phyloP scores from a whole-genome alignment of 2,888 invertebrate species.

The Helleia helle region DNA sequence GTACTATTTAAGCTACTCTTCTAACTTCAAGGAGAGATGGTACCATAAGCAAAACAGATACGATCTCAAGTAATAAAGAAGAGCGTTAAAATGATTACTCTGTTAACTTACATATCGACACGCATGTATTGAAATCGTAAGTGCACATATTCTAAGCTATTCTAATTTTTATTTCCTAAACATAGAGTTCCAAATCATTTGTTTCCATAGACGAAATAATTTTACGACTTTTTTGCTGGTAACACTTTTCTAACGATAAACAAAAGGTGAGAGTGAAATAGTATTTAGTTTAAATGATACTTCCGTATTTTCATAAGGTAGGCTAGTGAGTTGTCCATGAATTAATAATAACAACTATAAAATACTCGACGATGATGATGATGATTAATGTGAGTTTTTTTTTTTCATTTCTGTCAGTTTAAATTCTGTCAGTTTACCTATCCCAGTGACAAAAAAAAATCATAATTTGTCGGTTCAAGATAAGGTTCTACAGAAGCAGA shows the following conservation, averaged over 20 bases:
- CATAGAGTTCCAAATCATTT: neutral
- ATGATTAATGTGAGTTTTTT: too few species aligned
- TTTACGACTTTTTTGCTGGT: conserved; percentile 2
- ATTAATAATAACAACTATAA: too few species aligned
- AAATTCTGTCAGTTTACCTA: too few species aligned
- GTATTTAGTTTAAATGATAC: neutral
- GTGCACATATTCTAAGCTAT: conserved; percentile 6
- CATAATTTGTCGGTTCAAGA: too few species aligned
- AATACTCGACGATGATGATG: too few species aligned
- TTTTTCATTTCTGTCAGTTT: too few species aligned
- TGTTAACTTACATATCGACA: conserved; percentile 21
- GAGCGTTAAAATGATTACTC: conserved; percentile 10
- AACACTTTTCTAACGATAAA: conserved; percentile 8
- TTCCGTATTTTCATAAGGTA: conserved; percentile 6
- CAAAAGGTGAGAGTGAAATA: conserved; percentile 6
- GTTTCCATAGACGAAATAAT: neutral
- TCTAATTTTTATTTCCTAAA: neutral
- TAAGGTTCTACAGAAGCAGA: too few species aligned
- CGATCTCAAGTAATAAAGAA: neutral
- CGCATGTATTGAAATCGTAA: conserved; percentile 19
- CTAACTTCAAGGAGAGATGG: too few species aligned
- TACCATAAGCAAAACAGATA: neutral
- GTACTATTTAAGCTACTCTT: too few species aligned
- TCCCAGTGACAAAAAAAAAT: too few species aligned
- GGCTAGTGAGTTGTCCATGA: too few species aligned